A percentile compares a stretch with the other conserved stretches of the same genome.
Conservation (phyloP, 64 coral and sea anemone genomes). For the Acropora tenuis region DNA sequence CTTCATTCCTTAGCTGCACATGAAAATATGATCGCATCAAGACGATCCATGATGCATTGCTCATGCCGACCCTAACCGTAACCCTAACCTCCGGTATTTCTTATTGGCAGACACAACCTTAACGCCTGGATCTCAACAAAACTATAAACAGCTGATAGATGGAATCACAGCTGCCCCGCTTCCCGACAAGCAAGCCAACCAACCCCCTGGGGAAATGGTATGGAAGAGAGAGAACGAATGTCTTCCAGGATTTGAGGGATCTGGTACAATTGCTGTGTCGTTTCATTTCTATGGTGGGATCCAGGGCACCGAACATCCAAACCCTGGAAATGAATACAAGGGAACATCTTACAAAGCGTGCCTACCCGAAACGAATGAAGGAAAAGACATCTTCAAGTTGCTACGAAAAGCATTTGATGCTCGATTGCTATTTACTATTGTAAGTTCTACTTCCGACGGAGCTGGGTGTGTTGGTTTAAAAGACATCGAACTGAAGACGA, state of each 20-base stretch:
- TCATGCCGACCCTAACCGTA: too few species aligned
- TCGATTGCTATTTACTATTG: neutral
- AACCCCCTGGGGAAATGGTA: constrained; percentile 31
- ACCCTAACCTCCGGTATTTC: too few species aligned
- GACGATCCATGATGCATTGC: too few species aligned
- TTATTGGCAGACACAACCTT: neutral
- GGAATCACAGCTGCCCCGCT: neutral
- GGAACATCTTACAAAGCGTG: neutral
- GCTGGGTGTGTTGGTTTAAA: neutral
- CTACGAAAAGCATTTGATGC: constrained; percentile 24
- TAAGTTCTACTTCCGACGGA: neutral
- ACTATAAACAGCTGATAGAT: neutral
- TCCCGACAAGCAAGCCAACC: neutral
- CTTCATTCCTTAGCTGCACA: too few species aligned
- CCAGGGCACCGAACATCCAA: constrained; percentile 24
- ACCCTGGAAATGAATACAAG: neutral
- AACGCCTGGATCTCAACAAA: neutral
- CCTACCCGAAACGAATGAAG: constrained; percentile 8
- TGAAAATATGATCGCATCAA: too few species aligned
- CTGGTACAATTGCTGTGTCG: constrained; percentile 2
- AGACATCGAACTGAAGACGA: constrained; percentile 25
- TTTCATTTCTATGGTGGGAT: constrained; percentile 27
- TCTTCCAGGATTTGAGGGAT: constrained; percentile 32
- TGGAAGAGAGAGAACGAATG: neutral
- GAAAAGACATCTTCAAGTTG: neutral